Evolutionary conservation across 2,113 vertebrate genomes (phyloP).

Genomic region (Sardina pilchardus): DNA sequence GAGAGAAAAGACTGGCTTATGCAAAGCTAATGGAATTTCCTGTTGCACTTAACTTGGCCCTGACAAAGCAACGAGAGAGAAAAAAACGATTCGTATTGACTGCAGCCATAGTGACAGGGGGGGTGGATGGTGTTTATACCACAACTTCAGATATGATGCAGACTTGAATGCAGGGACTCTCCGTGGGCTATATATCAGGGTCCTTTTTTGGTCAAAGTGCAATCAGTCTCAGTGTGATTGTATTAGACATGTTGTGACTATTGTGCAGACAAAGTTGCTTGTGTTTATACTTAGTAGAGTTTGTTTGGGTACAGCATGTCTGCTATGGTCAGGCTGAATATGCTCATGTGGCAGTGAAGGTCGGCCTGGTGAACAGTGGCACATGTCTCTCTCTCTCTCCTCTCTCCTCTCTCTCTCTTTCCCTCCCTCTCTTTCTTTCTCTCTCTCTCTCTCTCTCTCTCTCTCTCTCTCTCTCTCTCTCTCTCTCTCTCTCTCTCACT

Average conservation of each 20-base stretch:
- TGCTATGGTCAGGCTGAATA: background rate
- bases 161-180: background rate
- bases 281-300: slow-evolving; percentile 1
- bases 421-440: slow-evolving; percentile 8
- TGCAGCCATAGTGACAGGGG: background rate
- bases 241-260: slow-evolving; percentile 1
- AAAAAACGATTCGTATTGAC: background rate
- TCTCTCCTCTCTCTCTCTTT: background rate
- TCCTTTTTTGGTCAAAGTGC: slow-evolving; percentile 11
- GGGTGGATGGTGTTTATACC: background rate
- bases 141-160: background rate
- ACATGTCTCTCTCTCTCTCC: background rate
- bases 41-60: slow-evolving; percentile 13
- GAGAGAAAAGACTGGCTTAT: background rate
- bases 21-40: slow-evolving; percentile 3
- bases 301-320: slow-evolving; percentile 10
- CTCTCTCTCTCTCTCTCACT: background rate
- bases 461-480: slow-evolving; percentile 13
- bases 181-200: background rate
- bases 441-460: background rate
- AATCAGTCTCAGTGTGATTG: slow-evolving; percentile 7
- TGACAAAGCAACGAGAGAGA: background rate
- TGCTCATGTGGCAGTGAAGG: background rate
- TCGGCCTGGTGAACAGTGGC: background rate
- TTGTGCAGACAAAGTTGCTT: background rate